Evolutionary conservation across 2,888 invertebrate species (phyloP).

Genomic region (Mayetiola destructor): DNA sequence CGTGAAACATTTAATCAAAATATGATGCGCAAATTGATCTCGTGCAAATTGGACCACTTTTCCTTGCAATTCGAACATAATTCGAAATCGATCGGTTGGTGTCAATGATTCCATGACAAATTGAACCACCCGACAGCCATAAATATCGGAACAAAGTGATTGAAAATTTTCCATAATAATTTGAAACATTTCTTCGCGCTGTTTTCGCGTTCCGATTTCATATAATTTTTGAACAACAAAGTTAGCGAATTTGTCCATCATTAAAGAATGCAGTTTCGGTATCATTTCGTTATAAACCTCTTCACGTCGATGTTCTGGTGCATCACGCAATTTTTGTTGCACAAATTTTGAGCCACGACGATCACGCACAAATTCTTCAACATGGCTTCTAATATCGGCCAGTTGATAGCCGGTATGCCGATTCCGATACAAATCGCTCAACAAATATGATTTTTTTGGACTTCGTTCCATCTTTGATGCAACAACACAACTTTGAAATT

Average conservation of each 20-base stretch:
- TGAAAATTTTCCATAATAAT: neutral
- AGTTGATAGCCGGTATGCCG: neutral
- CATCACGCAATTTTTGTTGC: neutral
- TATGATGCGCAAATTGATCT: neutral
- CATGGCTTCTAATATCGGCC: neutral
- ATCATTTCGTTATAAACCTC: no score
- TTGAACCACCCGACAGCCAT: slow-evolving; percentile 1
- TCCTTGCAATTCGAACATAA: no score
- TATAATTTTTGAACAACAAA: slow-evolving; percentile 1
- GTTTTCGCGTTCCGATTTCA: neutral
- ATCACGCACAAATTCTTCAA: neutral
- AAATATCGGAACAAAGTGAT: neutral
- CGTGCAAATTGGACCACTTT: neutral
- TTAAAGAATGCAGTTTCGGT: no score
- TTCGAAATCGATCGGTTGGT: neutral
- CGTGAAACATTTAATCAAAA: neutral
- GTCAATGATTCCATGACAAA: neutral
- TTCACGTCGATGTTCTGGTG: neutral
- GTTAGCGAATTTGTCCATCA: no score
- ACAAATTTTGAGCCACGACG: neutral
- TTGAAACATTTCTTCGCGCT: neutral
- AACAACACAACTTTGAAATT: no score
- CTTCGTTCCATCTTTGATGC: no score
- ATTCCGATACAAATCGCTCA: neutral
- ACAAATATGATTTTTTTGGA: neutral